Evolutionary conservation across 2,888 invertebrate genomes (phyloP).

Genomic region (Dasysyrphus albostriatus): DNA sequence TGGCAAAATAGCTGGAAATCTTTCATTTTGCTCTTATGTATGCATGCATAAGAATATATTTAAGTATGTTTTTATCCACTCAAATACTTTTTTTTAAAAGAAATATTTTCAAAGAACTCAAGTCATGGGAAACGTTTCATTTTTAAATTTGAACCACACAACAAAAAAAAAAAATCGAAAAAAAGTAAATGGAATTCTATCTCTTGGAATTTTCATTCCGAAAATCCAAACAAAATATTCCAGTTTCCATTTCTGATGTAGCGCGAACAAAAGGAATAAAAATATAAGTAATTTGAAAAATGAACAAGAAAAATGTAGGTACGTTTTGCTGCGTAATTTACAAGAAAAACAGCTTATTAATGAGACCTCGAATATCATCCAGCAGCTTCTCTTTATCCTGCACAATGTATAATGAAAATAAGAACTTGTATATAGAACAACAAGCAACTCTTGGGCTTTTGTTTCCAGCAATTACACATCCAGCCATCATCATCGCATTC

Average conservation of each 20-base stretch:
- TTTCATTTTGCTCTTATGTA: too few species aligned
- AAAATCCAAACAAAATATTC: background rate
- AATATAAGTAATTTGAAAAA: conserved; percentile 22
- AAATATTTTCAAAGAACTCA: background rate
- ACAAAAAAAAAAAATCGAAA: conserved; percentile 8
- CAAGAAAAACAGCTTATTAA: conserved; percentile 44
- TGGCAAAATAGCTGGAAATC: too few species aligned
- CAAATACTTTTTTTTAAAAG: too few species aligned
- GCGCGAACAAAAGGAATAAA: background rate
- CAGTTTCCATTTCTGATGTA: background rate
- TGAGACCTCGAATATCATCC: conserved; percentile 40
- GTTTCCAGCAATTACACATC: conserved; percentile 1
- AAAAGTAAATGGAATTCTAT: conserved; percentile 7
- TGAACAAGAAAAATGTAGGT: conserved; percentile 12
- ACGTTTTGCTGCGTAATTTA: conserved; percentile 27
- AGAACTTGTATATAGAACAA: background rate
- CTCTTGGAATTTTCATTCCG: background rate
- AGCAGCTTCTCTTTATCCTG: background rate
- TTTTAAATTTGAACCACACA: background rate
- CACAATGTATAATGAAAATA: background rate
- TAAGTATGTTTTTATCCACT: too few species aligned
- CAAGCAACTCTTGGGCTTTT: conserved; percentile 5
- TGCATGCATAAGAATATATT: too few species aligned
- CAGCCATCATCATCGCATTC: background rate
- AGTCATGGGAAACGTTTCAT: background rate